Conservation (phyloP, 92 coral and sea anemone genomes). For the Ricordea florida region DNA sequence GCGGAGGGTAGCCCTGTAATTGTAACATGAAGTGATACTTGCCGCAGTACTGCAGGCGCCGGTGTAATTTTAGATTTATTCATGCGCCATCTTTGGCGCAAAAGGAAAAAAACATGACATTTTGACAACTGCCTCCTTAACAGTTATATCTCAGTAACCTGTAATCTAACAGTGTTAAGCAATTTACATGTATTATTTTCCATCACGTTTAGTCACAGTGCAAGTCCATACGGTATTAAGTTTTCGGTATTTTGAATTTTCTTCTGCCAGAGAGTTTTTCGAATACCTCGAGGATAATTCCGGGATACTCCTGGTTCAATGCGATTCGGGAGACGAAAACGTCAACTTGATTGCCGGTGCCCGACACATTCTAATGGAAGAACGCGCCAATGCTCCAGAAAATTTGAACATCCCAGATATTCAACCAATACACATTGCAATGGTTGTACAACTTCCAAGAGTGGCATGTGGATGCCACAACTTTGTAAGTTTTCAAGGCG, state of each 20-base stretch:
- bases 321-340: constrained; percentile 78
- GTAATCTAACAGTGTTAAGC: background rate
- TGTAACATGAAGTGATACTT: background rate
- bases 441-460: constrained; percentile 76
- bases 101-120: no score
- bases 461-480: constrained; percentile 73
- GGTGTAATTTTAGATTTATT: no score
- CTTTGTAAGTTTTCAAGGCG: constrained; percentile 86
- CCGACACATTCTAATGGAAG: constrained; percentile 76
- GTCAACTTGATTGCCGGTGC: constrained; percentile 84
- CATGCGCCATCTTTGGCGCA: no score
- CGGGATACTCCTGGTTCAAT: constrained; percentile 86
- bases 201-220: background rate
- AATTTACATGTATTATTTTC: background rate
- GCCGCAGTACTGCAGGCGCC: no score
- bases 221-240: background rate
- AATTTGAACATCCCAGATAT: constrained; percentile 15
- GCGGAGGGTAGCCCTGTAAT: no score
- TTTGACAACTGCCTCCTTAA: no score
- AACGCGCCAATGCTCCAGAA: constrained; percentile 55
- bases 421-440: constrained; percentile 53
- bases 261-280: background rate
- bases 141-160: no score
- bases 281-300: constrained; percentile 2
- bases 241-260: background rate